These are phyloP conservation scores for Hybognathus amarus DNA, from an alignment of 2,797 vertebrate genomes.

Conservation along the genomic window DNA sequence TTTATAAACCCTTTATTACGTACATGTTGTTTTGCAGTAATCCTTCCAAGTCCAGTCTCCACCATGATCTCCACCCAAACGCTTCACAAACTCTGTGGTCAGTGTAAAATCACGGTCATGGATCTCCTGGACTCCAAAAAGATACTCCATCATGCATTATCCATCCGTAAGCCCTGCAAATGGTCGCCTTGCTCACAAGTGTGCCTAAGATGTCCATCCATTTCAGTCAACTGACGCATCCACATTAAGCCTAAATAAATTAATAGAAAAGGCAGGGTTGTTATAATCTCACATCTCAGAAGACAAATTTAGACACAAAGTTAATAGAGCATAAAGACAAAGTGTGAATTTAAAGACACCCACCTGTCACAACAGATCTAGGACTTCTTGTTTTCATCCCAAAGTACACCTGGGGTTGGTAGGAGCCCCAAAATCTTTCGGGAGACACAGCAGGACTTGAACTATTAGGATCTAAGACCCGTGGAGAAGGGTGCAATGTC, in stretches of 20 bases:
- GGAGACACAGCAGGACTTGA: constrained; percentile 79
- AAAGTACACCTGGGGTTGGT: constrained; percentile 93
- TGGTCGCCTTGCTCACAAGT: constrained; percentile 90
- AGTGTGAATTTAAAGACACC: not conserved
- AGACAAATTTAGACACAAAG: not conserved
- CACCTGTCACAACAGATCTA: constrained; percentile 85
- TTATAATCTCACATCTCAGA: not conserved
- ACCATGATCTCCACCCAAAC: constrained; percentile 87
- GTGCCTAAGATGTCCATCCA: constrained; percentile 84
- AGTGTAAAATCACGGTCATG: constrained; percentile 82
- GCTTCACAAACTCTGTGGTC: constrained; percentile 91
- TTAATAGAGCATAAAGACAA: not conserved
- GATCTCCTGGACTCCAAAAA: constrained; percentile 92
- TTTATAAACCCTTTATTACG: constrained; percentile 43
- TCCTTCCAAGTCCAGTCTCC: constrained; percentile 97
- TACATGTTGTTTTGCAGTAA: constrained; percentile 87
- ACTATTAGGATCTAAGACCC: constrained; percentile 77
- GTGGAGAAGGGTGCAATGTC: constrained; percentile 81
- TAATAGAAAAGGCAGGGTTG: not conserved
- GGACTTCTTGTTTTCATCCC: constrained; percentile 96
- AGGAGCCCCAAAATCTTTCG: constrained; percentile 90
- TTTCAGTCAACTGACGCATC: constrained; percentile 84
- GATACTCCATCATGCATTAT: constrained; percentile 89
- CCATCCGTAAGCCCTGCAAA: constrained; percentile 89
- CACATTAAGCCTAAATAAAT: constrained; percentile 89